Conservation (phyloP, 2,888 invertebrate species). For the Rhodophaea formosa region DNA sequence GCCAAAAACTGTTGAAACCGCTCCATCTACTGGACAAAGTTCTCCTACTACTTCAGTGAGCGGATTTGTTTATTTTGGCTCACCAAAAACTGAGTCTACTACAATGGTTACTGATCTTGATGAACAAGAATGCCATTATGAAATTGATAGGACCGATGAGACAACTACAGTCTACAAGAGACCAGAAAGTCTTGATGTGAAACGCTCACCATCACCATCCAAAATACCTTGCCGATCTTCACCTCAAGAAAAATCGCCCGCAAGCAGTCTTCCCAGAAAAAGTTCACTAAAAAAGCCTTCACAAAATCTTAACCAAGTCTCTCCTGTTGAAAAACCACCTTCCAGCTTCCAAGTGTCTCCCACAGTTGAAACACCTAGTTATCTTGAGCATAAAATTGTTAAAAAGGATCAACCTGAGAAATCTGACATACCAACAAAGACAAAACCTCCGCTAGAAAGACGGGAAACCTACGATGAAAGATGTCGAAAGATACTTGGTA, state of each 20-base stretch:
- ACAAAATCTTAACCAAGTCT: conserved; percentile 40
- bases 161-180: conserved; percentile 31
- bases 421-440: conserved; percentile 53
- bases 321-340: conserved; percentile 67
- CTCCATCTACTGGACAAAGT: conserved; percentile 68
- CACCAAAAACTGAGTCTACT: conserved; percentile 49
- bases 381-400: conserved; percentile 44
- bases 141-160: conserved; percentile 38
- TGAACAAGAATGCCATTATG: conserved; percentile 45
- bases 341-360: conserved; percentile 66
- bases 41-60: conserved; percentile 81
- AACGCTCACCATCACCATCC: conserved; percentile 56
- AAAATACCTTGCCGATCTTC: conserved; percentile 70
- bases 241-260: conserved; percentile 63
- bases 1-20: conserved; percentile 53
- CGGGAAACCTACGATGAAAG: conserved; percentile 88
- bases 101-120: conserved; percentile 61
- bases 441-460: conserved; percentile 81
- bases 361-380: conserved; percentile 46
- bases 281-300: conserved; percentile 72
- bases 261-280: conserved; percentile 65
- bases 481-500: conserved; percentile 85
- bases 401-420: conserved; percentile 53
- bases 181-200: conserved; percentile 42
- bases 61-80: conserved; percentile 74